Conservation (phyloP, 2,888 invertebrate species). For the Gryllus longicercus region DNA sequence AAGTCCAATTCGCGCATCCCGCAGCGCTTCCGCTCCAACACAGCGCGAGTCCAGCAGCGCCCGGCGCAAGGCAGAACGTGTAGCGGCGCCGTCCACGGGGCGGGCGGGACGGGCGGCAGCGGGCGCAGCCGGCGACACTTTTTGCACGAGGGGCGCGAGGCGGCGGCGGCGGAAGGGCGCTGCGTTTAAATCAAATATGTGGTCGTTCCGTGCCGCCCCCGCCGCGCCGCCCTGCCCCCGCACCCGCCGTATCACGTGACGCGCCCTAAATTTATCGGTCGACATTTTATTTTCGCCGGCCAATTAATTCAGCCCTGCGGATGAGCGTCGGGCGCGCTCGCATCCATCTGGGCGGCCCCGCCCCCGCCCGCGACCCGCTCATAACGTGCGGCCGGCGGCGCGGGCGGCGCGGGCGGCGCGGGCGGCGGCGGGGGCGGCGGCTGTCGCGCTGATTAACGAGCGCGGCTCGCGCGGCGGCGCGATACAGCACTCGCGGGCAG, state of each 20-base stretch:
- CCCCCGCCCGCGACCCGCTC: conserved; percentile 20
- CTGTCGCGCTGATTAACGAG: too few relatives aligned
- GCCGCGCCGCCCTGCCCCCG: neutral
- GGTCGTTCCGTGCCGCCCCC: neutral
- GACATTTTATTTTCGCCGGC: conserved; percentile 34
- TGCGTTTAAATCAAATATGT: conserved; percentile 17
- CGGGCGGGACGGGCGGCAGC: neutral
- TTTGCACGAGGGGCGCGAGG: neutral
- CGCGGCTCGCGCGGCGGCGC: too few relatives aligned
- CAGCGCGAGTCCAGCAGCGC: neutral
- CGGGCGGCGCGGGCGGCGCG: neutral
- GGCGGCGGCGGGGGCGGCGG: neutral
- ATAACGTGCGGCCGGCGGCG: conserved; percentile 23
- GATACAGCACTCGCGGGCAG: neutral
- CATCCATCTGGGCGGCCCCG: conserved; percentile 21
- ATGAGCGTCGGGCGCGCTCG: neutral
- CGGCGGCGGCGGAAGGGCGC: neutral
- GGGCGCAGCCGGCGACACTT: neutral
- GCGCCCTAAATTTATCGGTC: conserved; percentile 30
- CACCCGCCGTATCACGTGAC: conserved; percentile 31
- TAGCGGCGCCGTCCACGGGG: neutral
- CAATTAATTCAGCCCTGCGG: conserved; percentile 34
- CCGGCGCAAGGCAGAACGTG: neutral
- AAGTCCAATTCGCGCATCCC: neutral
- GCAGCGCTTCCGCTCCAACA: neutral